Evolutionary conservation across 2,797 vertebrate species (phyloP).

Genomic region (Myiothlypis chrysogaster): DNA sequence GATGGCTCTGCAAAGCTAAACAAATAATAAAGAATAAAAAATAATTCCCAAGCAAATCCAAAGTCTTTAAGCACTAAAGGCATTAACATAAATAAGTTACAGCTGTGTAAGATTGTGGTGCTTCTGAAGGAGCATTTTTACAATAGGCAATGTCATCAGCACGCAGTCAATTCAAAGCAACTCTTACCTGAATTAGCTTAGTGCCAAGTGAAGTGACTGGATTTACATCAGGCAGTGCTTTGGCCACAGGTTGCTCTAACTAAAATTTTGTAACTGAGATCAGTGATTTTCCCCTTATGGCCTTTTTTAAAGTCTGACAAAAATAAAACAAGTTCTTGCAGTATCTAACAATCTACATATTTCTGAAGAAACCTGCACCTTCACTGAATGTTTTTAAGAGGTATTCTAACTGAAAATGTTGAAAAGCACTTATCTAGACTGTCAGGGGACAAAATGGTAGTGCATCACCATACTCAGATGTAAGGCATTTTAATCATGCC

Average conservation of each 20-base stretch:
- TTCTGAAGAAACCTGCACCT: not conserved
- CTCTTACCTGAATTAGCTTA: not conserved
- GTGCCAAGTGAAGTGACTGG: not conserved
- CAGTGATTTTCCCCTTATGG: not conserved
- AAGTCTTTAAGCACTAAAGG: not conserved
- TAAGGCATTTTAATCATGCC: not conserved
- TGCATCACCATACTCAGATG: not conserved
- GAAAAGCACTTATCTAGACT: not conserved
- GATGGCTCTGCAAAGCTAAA: not conserved
- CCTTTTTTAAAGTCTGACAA: not conserved
- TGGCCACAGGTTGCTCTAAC: not conserved
- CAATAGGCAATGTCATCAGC: not conserved
- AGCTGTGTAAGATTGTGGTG: not conserved
- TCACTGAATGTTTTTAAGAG: not conserved
- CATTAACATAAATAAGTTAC: not conserved
- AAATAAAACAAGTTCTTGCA: not conserved
- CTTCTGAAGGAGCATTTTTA: not conserved
- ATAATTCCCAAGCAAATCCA: not conserved
- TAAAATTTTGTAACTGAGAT: not conserved
- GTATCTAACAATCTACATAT: not conserved
- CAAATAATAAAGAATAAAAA: not conserved
- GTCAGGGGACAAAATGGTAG: not conserved
- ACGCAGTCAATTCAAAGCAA: not conserved
- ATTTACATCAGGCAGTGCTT: not conserved
- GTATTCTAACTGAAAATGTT: not conserved